phyloP scores from a whole-genome alignment of 2,888 invertebrate genomes.

The Lathronympha strigana region DNA sequence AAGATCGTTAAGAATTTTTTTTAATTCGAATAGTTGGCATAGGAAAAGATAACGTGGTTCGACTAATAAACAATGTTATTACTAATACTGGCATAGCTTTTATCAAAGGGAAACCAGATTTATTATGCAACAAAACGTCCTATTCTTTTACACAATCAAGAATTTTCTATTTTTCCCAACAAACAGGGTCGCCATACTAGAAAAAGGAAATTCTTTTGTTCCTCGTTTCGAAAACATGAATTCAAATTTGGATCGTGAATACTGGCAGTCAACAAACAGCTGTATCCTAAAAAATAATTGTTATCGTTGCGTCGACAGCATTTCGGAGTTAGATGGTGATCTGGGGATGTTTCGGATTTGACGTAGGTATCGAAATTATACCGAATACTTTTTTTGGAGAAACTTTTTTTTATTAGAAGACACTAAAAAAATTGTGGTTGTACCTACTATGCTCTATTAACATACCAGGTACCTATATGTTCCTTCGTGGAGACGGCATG shows the following conservation, averaged over 20 bases:
- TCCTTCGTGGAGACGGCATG: too few relatives aligned
- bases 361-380: background rate
- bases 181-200: background rate
- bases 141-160: background rate
- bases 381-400: too few relatives aligned
- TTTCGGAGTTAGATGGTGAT: constrained; percentile 30
- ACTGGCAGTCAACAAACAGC: constrained; percentile 29
- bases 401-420: too few relatives aligned
- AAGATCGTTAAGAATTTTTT: too few relatives aligned
- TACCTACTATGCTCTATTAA: too few relatives aligned
- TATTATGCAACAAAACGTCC: background rate
- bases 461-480: too few relatives aligned
- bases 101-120: background rate
- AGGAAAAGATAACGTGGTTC: too few relatives aligned
- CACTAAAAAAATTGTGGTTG: too few relatives aligned
- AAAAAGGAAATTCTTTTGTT: constrained; percentile 10
- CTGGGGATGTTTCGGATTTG: background rate
- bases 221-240: constrained; percentile 9
- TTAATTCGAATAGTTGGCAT: too few relatives aligned
- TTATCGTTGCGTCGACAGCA: constrained; percentile 37
- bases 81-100: background rate
- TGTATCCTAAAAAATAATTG: constrained; percentile 44
- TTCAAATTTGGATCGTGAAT: constrained; percentile 26
- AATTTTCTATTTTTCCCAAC: background rate
- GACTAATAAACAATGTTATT: constrained; percentile 6